Conservation (phyloP, 2,113 vertebrate genomes). For the Heliornis fulica region DNA sequence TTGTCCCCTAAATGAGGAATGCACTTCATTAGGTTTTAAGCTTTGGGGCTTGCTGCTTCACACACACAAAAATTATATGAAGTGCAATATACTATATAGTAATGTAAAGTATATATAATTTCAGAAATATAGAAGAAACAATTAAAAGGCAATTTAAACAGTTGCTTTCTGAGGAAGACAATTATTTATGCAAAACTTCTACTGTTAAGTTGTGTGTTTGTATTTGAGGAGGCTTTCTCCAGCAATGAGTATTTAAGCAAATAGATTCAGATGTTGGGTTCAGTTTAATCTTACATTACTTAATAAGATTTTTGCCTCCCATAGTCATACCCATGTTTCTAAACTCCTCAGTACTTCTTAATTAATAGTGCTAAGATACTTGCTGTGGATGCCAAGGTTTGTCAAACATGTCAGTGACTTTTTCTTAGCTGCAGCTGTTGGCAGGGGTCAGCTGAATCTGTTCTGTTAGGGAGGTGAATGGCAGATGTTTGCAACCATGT, state of each 20-base stretch:
- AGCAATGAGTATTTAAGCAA: background rate
- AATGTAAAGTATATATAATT: background rate
- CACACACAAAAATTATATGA: background rate
- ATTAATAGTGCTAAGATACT: background rate
- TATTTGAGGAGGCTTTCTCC: background rate
- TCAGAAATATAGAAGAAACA: background rate
- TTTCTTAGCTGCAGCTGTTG: background rate
- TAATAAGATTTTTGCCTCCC: background rate
- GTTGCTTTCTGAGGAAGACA: background rate
- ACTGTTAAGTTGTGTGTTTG: background rate
- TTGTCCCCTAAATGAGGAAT: background rate
- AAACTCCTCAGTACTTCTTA: background rate
- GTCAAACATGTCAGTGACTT: background rate
- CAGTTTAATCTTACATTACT: background rate
- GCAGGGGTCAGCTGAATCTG: background rate
- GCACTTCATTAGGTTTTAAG: background rate
- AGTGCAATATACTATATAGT: background rate
- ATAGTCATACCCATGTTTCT: background rate
- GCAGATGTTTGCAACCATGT: accelerated
- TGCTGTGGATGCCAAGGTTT: background rate
- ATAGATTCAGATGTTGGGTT: background rate
- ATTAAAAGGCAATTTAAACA: background rate
- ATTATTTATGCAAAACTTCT: background rate
- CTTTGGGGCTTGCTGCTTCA: background rate
- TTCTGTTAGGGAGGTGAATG: background rate